These are phyloP conservation scores for Corynorhinus townsendii DNA, from an alignment of 2,113 vertebrate species.

Conservation along the genomic window DNA sequence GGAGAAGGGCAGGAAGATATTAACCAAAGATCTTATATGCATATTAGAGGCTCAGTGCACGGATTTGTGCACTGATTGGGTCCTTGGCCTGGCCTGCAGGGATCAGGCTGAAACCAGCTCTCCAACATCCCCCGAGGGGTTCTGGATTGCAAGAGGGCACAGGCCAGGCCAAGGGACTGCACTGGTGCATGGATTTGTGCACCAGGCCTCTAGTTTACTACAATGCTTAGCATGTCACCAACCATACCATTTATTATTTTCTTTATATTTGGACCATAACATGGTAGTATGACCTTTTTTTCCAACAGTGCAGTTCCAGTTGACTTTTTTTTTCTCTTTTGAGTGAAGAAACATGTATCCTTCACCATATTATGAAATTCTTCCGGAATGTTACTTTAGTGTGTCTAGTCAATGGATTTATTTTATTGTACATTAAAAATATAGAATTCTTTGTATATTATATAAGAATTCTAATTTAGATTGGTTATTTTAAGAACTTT, in stretches of 20 bases:
- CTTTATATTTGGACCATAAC: not conserved
- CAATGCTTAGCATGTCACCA: not conserved
- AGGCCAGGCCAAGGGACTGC: no score
- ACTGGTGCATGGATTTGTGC: no score
- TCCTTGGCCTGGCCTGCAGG: no score
- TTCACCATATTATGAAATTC: not conserved
- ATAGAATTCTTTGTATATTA: not conserved
- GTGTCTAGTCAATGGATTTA: not conserved
- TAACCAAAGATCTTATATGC: no score
- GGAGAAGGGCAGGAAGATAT: no score
- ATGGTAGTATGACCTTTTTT: not conserved
- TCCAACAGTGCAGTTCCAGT: not conserved
- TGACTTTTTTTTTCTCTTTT: not conserved
- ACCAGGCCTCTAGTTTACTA: not conserved
- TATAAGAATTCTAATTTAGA: not conserved
- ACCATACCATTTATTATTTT: not conserved
- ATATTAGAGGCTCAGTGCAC: no score
- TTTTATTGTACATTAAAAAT: not conserved
- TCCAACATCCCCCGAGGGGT: no score
- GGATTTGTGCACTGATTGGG: no score
- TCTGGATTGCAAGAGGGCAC: no score
- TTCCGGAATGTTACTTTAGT: not conserved
- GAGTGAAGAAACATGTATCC: not conserved
- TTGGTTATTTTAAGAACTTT: not conserved
- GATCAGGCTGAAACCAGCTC: no score